Percentiles rank a stretch among this genome's conserved stretches.
Evolutionary conservation across 37 sponge, comb jelly and placozoan species (phyloP).

Genomic region (Theonella swinhoei): DNA sequence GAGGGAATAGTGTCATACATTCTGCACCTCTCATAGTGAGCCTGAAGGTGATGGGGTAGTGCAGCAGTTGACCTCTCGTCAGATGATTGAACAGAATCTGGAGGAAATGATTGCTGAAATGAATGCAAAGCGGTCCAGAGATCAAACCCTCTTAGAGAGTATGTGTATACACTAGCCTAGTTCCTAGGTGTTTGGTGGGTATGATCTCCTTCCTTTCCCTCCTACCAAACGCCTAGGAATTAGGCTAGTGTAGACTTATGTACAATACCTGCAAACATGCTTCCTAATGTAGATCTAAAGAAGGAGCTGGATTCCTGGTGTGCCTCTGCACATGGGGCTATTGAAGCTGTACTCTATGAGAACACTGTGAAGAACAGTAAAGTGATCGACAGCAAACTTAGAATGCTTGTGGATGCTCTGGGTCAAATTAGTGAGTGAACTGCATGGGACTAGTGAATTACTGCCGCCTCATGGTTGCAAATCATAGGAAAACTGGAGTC

Average conservation of each 20-base stretch:
- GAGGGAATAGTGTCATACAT: no score
- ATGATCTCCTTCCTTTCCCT: no score
- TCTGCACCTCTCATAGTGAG: no score
- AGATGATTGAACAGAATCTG: neutral
- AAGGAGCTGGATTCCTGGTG: slow-evolving; percentile 42
- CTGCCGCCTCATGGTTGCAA: no score
- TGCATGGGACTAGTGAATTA: no score
- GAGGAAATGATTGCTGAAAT: slow-evolving; percentile 62
- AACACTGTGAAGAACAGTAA: slow-evolving; percentile 11
- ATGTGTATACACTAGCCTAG: neutral
- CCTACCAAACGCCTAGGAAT: no score
- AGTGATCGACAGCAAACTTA: slow-evolving; percentile 45
- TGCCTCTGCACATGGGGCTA: neutral
- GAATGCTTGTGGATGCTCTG: slow-evolving; percentile 45
- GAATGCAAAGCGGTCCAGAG: slow-evolving; percentile 74
- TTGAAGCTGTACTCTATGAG: slow-evolving; percentile 53
- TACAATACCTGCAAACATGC: no score
- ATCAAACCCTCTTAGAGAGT: slow-evolving; percentile 59
- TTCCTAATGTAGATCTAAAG: slow-evolving; percentile 62
- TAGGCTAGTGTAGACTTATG: no score
- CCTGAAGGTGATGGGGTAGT: no score
- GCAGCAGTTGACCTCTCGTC: neutral
- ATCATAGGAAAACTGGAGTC: slow-evolving; percentile 49
- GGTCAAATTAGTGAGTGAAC: slow-evolving; percentile 54
- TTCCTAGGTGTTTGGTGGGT: no score